These are phyloP conservation scores for Drosophila infuscata DNA, from an alignment of 2,888 invertebrate species.

Conservation along the genomic window DNA sequence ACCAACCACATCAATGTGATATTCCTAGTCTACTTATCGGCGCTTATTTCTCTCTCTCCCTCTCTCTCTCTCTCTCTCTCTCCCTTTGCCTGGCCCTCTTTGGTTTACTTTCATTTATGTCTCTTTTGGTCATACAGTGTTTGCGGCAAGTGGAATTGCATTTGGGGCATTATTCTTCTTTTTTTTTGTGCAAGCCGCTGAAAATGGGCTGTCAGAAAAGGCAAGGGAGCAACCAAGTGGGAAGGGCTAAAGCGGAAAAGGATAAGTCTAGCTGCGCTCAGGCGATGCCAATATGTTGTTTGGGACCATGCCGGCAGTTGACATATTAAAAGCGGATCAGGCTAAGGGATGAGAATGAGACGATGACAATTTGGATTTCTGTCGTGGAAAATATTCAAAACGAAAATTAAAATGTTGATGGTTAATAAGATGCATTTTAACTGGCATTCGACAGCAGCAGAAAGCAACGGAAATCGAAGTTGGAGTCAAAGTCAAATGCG, in stretches of 20 bases:
- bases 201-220: background rate
- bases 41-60: background rate
- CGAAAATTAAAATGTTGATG: slow-evolving; percentile 70
- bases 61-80: background rate
- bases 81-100: background rate
- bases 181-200: slow-evolving; percentile 21
- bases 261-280: background rate
- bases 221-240: background rate
- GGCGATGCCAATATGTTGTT: slow-evolving; percentile 27
- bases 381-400: slow-evolving; percentile 56
- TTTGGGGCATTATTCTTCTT: slow-evolving; percentile 21
- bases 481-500: slow-evolving; percentile 46
- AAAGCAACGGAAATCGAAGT: background rate
- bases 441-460: slow-evolving; percentile 18
- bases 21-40: background rate
- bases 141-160: slow-evolving; percentile 57
- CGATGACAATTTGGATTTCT: slow-evolving; percentile 50
- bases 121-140: slow-evolving; percentile 10
- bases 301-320: slow-evolving; percentile 45
- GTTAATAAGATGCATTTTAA: slow-evolving; percentile 76
- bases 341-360: background rate
- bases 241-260: background rate
- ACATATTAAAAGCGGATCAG: slow-evolving; percentile 75
- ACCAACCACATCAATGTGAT: background rate
- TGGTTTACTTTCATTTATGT: background rate